These are phyloP conservation scores for Bujurquina vittata DNA, from an alignment of 2,113 vertebrate genomes.

Conservation along the genomic window DNA sequence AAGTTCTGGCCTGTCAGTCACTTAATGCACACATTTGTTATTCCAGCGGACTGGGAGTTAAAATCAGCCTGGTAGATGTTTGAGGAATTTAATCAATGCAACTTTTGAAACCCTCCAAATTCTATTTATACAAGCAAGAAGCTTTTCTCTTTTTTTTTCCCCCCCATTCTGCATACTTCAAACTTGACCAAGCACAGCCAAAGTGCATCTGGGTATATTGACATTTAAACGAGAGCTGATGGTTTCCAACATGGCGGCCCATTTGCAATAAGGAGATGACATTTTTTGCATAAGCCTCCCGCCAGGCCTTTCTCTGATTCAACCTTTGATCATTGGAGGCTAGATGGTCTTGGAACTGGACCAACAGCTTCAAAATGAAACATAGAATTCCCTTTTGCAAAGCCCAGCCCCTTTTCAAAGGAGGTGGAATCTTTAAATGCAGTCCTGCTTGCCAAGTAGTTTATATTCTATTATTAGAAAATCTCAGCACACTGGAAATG, in stretches of 20 bases:
- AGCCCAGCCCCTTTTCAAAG: constrained; percentile 54
- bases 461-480: constrained; percentile 77
- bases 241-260: constrained; percentile 61
- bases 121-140: constrained; percentile 45
- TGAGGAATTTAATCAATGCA: constrained; percentile 61
- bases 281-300: constrained; percentile 80
- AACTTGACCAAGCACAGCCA: constrained; percentile 71
- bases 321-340: constrained; percentile 83
- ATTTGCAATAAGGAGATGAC: constrained; percentile 72
- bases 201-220: constrained; percentile 65
- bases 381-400: constrained; percentile 73
- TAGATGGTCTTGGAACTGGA: constrained; percentile 78
- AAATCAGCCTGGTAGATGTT: background rate
- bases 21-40: background rate
- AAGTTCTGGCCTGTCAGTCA: background rate
- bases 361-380: constrained; percentile 83
- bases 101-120: constrained; percentile 49
- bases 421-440: constrained; percentile 71
- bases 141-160: background rate
- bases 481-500: constrained; percentile 36
- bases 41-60: background rate
- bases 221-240: constrained; percentile 71
- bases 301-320: constrained; percentile 75
- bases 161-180: constrained; percentile 73
- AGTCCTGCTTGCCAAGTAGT: constrained; percentile 67